These are phyloP conservation scores for Chaetorhynchus papuensis DNA, from an alignment of 2,113 vertebrate genomes.

Conservation along the genomic window DNA sequence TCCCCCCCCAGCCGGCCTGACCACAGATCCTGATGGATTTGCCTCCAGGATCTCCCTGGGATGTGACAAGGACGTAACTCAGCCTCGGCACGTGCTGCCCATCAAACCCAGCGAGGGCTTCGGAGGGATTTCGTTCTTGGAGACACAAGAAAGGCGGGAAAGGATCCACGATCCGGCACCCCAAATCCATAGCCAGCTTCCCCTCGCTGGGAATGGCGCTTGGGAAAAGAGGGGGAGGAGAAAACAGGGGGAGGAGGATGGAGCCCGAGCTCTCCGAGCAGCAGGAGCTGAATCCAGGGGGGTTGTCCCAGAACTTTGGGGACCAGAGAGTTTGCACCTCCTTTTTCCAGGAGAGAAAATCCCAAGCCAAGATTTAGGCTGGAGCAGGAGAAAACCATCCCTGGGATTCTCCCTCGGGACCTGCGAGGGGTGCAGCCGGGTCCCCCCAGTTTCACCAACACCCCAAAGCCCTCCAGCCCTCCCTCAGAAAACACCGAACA, in stretches of 20 bases:
- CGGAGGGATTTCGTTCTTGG: background rate
- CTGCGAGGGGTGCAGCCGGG: fast-evolving
- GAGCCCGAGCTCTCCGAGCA: fast-evolving
- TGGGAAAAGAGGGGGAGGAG: background rate
- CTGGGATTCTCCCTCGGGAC: fast-evolving
- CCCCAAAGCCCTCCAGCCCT: background rate
- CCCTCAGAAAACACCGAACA: background rate
- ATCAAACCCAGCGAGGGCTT: fast-evolving
- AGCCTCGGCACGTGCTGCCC: fast-evolving
- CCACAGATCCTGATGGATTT: background rate
- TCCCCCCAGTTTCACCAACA: fast-evolving
- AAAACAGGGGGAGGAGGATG: background rate
- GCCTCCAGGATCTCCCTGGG: background rate
- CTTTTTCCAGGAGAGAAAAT: background rate
- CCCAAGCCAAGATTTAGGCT: background rate
- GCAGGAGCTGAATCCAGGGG: background rate
- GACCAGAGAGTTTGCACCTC: background rate
- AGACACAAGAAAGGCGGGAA: background rate
- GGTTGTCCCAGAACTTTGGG: fast-evolving
- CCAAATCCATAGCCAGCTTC: background rate
- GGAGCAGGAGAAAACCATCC: background rate
- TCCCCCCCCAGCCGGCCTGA: background rate
- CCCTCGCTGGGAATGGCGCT: fast-evolving
- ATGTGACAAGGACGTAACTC: fast-evolving
- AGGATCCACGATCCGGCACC: fast-evolving